phyloP scores from a whole-genome alignment of 1,140 invertebrate species.

The Andricus grossulariae region DNA sequence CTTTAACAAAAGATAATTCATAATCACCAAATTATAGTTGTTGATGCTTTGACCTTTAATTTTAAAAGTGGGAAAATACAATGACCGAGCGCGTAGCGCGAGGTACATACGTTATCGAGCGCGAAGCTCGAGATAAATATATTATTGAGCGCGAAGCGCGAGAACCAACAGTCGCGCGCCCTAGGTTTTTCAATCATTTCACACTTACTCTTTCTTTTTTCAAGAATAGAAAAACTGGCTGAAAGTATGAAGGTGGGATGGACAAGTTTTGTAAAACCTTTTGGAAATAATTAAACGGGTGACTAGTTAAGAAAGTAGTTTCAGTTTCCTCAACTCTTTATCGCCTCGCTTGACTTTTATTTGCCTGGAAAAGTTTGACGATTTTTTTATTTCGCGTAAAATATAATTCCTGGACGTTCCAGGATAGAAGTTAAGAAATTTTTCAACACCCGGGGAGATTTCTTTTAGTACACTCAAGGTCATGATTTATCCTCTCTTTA shows the following conservation, averaged over 20 bases:
- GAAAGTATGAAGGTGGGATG: neutral
- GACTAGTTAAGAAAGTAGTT: slow-evolving; percentile 40
- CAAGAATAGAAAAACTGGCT: neutral
- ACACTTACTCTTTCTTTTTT: neutral
- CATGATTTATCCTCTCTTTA: neutral
- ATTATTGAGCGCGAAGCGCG: too few relatives aligned
- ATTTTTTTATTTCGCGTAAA: slow-evolving; percentile 5
- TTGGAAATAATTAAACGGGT: slow-evolving; percentile 46
- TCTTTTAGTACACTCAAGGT: neutral
- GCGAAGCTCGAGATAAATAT: too few relatives aligned
- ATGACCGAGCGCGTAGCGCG: too few relatives aligned
- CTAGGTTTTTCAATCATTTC: neutral
- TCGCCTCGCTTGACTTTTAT: neutral
- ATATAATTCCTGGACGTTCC: neutral
- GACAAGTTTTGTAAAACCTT: slow-evolving; percentile 38
- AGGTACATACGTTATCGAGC: too few relatives aligned
- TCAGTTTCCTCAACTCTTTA: neutral
- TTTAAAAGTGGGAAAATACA: too few relatives aligned
- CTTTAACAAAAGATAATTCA: too few relatives aligned
- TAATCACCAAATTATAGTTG: too few relatives aligned
- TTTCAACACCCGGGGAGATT: neutral
- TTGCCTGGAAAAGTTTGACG: slow-evolving; percentile 4
- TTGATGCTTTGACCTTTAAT: too few relatives aligned
- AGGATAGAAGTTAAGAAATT: neutral
- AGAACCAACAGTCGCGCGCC: too few relatives aligned